Base-by-base conservation (phyloP, 1,140 invertebrate genomes). In the Philaenus spumarius region DNA sequence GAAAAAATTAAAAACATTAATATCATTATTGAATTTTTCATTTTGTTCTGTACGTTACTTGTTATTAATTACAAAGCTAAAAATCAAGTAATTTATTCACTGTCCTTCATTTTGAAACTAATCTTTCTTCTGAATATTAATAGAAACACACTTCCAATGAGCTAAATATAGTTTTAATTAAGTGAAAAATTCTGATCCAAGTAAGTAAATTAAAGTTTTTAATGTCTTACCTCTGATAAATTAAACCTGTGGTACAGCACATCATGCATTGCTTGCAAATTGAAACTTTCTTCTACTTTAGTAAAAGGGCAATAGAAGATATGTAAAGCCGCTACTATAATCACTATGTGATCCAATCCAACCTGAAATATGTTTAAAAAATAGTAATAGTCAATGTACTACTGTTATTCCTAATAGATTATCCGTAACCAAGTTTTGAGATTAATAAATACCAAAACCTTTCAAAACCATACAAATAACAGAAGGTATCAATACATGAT, bases 201-300 rank as follows among this genome's bases (percentile, higher is more conserved):
- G 7, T 45, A 7, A 9, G 15, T 17, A 45, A 45, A 45, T 9
- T 9, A 45, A 7, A 45, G 42, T 35, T n/a, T 12, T 24, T 15
- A 11, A 37, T 6, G 50, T 67, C 66, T 72, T 81, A 96, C 94
- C 84, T 92, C 74, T 37, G 85, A 77, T 55, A 98, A 78, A 77
- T 96, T 90, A 71, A 78, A 75, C 58, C 85, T 79, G 70, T 94
- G 84, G 75, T 94, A 97, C 14, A 99, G 77, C 65, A 99, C 81
- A 78, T 99, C 97, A 77, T 99, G 97, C 72, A 90, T 90, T 12
- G 97, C 97, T 80, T 99, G 93, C 19, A 98, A 78, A 76, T 98
- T 98, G 70, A 99, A 99, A 76, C 95, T 98, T 79, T 99, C 97
- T 76, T 99, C 97, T 9, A 99, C 97, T 87, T 99, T 99, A 1